Evolutionary conservation across 2,113 vertebrate species (phyloP).

Genomic region (Cacatua alba): DNA sequence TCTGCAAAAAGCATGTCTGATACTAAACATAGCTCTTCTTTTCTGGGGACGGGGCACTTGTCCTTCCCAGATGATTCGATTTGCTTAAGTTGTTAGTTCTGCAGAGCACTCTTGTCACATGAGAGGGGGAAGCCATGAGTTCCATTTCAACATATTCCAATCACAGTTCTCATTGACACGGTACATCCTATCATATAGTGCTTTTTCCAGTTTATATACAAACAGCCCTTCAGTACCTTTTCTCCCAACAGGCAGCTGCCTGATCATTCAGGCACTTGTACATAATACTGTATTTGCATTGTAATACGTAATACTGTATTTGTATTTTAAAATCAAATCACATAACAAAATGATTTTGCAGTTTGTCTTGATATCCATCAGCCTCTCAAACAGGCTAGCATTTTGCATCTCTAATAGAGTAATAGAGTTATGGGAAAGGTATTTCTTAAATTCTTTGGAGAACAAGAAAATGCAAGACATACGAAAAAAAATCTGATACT

Average conservation of each 20-base stretch:
- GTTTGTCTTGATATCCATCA: neutral
- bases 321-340: neutral
- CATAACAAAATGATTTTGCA: neutral
- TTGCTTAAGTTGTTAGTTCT: neutral
- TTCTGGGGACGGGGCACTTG: neutral
- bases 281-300: neutral
- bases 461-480: neutral
- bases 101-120: neutral
- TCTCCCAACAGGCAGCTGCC: neutral
- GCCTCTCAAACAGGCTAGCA: neutral
- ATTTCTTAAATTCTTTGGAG: neutral
- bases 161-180: neutral
- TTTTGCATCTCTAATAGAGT: neutral
- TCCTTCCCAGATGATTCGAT: neutral
- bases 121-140: neutral
- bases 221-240: neutral
- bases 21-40: neutral
- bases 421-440: neutral
- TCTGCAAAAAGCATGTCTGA: neutral
- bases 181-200: neutral
- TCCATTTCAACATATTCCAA: neutral
- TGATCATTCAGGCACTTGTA: neutral
- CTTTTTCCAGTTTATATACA: neutral
- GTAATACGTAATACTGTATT: neutral
- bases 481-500: neutral